Conservation (phyloP, 1,140 invertebrate genomes). For the Pomacea maculata region DNA sequence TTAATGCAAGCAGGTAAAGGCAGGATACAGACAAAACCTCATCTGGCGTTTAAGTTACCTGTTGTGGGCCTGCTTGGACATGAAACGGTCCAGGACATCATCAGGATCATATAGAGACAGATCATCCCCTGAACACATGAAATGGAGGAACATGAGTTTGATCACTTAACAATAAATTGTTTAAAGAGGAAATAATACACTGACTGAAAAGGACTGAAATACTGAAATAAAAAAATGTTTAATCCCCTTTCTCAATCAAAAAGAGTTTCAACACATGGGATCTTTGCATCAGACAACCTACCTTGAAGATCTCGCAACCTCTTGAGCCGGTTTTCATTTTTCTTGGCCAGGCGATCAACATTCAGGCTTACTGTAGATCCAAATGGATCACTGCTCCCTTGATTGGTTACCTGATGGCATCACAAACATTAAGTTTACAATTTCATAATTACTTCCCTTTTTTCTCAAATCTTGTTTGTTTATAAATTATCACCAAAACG, state of each 20-base stretch:
- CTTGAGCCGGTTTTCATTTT: conserved; percentile 60
- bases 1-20: neutral
- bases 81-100: conserved; percentile 63
- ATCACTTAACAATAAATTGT: neutral
- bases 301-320: conserved; percentile 57
- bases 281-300: conserved; percentile 9
- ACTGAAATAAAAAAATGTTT: no score
- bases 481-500: no score
- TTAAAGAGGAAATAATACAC: neutral
- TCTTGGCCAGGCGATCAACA: conserved; percentile 57
- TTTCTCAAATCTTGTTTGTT: neutral
- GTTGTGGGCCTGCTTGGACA: conserved; percentile 61
- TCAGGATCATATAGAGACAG: conserved; percentile 61
- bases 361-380: conserved; percentile 61
- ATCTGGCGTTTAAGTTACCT: conserved; percentile 38
- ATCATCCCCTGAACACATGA: conserved; percentile 55
- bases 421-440: neutral
- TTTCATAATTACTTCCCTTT: neutral
- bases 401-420: no score
- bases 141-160: conserved; percentile 16
- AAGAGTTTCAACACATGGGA: no score
- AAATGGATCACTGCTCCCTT: conserved; percentile 33
- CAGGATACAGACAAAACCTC: neutral
- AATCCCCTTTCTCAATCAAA: no score
- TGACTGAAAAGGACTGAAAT: no score